Evolutionary conservation across 2,113 vertebrate species (phyloP).

Genomic region (Callorhinus ursinus): DNA sequence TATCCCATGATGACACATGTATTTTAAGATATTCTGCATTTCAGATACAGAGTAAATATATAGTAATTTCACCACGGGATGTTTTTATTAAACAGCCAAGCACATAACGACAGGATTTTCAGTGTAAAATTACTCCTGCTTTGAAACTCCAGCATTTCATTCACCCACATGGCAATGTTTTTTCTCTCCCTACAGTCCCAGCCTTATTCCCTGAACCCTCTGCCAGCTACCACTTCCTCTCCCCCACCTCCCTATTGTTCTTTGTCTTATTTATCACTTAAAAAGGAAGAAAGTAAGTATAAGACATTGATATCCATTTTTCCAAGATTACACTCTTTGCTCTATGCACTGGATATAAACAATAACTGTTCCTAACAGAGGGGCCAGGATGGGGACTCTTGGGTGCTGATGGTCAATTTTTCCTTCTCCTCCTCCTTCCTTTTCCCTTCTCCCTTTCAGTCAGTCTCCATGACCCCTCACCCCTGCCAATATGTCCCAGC

Average conservation of each 20-base stretch:
- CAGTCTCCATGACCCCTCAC: background rate
- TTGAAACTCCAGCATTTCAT: slow-evolving; percentile 47
- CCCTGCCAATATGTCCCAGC: background rate
- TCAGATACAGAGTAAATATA: slow-evolving; percentile 40
- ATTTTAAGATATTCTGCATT: slow-evolving; percentile 51
- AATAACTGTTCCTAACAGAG: background rate
- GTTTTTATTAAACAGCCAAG: slow-evolving; percentile 70
- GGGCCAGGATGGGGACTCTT: background rate
- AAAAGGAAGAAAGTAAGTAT: background rate
- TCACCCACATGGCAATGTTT: slow-evolving; percentile 51
- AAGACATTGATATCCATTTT: background rate
- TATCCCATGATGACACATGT: background rate
- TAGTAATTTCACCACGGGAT: slow-evolving; percentile 39
- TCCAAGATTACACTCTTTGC: background rate
- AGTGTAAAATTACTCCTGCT: slow-evolving; percentile 48
- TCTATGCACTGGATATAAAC: background rate
- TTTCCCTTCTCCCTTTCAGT: background rate
- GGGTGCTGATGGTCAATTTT: background rate
- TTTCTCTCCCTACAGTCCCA: slow-evolving; percentile 14
- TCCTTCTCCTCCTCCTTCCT: background rate
- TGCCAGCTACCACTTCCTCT: slow-evolving; percentile 52
- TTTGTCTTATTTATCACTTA: background rate
- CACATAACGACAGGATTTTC: slow-evolving; percentile 65
- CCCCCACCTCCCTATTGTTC: slow-evolving; percentile 6
- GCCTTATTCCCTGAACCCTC: slow-evolving; percentile 5